Base-by-base conservation (phyloP, 2,888 invertebrate genomes). In the Nomada flava region DNA sequence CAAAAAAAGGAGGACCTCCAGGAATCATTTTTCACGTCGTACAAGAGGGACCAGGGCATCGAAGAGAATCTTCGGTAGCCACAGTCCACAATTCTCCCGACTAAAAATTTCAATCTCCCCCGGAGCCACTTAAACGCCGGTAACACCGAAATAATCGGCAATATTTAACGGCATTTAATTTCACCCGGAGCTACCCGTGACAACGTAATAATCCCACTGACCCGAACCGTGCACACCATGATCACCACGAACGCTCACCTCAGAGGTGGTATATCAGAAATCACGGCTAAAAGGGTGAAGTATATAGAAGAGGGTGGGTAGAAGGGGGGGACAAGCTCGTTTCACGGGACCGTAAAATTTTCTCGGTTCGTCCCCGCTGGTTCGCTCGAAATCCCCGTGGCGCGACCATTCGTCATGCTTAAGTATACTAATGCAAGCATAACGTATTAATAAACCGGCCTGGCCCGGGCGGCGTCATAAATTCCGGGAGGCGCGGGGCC, bases 341-440 rank as follows among this genome's bases (percentile, higher is more conserved):
- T 78, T 57, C 79, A 62, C 74, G 83, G 84, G 82, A 79, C 79
- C 79, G 82, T 86, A 86, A 77, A 78, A 85, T 84, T 86, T 82
- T 82, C 75, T 77, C 75, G 73, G 69, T 76, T 57, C 79, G 67
- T 82, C 71, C 65, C 70, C 74, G 70, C 59, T 42, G 70, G 50
- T 72, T 74, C 62, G 76, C 68, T 79, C 79, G 80, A 88, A 91
- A 92, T 91, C 91, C 91, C 89, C 89, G 89, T 89, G 90, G 83
- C 83, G 90, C 88, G 89, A 90, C 90, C 92, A 92, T 93, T 92
- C 92, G 92, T 93, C 93, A 93, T 93, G 92, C 92, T 93, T 93
- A 93, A 92, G 91, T 90, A 90, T 91, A 92, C 91, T 92, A 92
- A 93, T 92, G 92, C 92, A 92, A 92, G 92, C 92, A 90, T 91